Conservation (phyloP, 2,113 vertebrate genomes). For the Paedocypris sp. region DNA sequence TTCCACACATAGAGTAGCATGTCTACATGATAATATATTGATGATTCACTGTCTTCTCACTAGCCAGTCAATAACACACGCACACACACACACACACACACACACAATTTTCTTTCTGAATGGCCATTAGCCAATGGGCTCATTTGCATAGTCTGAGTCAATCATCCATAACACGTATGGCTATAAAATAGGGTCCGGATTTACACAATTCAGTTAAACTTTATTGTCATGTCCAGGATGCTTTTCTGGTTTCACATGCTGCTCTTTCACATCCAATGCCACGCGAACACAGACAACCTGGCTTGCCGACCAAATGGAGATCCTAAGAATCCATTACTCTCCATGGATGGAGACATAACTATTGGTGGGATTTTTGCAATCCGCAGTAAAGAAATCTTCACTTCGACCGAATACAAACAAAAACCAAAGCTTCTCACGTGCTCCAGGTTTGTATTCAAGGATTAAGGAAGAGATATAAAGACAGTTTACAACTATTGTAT, state of each 20-base stretch:
- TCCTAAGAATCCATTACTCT: background rate
- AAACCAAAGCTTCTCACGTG: conserved; percentile 32
- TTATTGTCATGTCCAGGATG: too few species aligned
- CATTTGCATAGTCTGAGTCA: background rate
- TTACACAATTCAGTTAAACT: too few species aligned
- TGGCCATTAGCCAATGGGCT: too few species aligned
- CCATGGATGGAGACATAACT: background rate
- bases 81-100: too few species aligned
- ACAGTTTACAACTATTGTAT: too few species aligned
- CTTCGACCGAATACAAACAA: background rate
- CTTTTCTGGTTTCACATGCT: background rate
- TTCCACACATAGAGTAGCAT: too few species aligned
- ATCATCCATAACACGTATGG: background rate
- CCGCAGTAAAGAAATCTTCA: background rate
- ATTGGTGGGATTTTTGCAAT: conserved; percentile 7
- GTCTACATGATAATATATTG: too few species aligned
- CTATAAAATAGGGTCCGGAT: conserved; percentile 24
- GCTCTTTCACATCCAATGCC: background rate
- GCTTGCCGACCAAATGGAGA: background rate
- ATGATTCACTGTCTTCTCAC: too few species aligned
- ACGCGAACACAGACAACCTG: background rate
- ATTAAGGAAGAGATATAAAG: too few species aligned
- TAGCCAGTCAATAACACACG: too few species aligned
- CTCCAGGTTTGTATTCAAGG: too few species aligned
- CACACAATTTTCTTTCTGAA: too few species aligned